phyloP scores from a whole-genome alignment of 2,797 vertebrate genomes.

The Anabacerthia variegaticeps region DNA sequence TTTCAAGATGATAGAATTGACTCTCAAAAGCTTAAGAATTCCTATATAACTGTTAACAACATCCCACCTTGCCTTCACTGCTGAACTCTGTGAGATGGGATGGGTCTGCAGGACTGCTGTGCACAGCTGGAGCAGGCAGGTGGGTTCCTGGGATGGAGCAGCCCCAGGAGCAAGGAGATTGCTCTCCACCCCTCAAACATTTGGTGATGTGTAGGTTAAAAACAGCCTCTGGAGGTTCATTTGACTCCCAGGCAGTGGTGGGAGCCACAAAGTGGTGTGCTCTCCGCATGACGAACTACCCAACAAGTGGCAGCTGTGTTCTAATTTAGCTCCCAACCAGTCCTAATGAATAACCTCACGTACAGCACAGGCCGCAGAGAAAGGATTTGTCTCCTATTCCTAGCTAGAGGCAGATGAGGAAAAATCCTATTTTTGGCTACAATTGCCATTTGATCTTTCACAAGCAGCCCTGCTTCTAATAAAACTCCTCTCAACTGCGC shows the following conservation, averaged over 20 bases:
- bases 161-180: not conserved
- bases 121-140: not conserved
- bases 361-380: not conserved
- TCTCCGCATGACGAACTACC: slow-evolving; percentile 1
- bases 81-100: not conserved
- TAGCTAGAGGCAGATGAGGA: slow-evolving; percentile 56
- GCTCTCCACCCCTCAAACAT: not conserved
- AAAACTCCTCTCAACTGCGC: slow-evolving; percentile 36
- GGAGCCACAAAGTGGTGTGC: not conserved
- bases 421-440: slow-evolving; percentile 56
- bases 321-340: slow-evolving; percentile 28
- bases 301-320: slow-evolving; percentile 7
- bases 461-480: slow-evolving; percentile 54
- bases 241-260: not conserved
- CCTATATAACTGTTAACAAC: not conserved
- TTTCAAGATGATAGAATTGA: not conserved
- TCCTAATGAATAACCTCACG: slow-evolving; percentile 59
- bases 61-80: not conserved
- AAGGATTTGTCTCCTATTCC: slow-evolving; percentile 57
- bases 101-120: not conserved
- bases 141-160: not conserved
- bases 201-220: not conserved
- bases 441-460: slow-evolving; percentile 54
- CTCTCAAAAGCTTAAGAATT: not conserved
- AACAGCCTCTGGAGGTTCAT: not conserved